Evolutionary conservation across 2,888 invertebrate species (phyloP).

Genomic region (Apodemia duryi): DNA sequence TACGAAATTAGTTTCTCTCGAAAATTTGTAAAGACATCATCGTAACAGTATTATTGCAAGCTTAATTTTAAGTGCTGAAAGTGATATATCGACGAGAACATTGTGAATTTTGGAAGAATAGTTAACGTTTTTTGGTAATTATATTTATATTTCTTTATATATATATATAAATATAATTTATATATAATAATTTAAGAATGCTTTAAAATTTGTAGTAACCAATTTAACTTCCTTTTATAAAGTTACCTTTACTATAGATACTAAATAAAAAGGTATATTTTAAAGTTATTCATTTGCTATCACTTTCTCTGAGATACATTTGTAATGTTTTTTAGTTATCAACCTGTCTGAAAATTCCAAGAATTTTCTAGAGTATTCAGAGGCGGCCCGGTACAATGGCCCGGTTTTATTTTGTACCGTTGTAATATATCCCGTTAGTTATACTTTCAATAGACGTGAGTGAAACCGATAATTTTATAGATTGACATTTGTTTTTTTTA

Average conservation of each 20-base stretch:
- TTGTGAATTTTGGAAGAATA: slow-evolving; percentile 9
- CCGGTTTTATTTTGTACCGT: slow-evolving; percentile 51
- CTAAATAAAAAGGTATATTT: neutral
- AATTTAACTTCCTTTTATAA: neutral
- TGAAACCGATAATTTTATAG: neutral
- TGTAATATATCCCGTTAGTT: slow-evolving; percentile 44
- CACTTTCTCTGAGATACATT: neutral
- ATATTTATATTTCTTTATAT: slow-evolving; percentile 4
- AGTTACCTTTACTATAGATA: too few relatives aligned
- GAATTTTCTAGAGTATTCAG: slow-evolving; percentile 59
- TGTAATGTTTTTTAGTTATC: neutral
- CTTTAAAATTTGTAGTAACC: neutral
- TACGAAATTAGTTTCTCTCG: slow-evolving; percentile 66
- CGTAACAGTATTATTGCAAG: slow-evolving; percentile 26
- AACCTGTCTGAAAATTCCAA: slow-evolving; percentile 15
- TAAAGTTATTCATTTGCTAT: neutral
- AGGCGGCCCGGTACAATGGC: slow-evolving; percentile 50
- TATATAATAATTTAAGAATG: too few relatives aligned
- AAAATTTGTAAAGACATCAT: slow-evolving; percentile 58
- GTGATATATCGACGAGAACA: slow-evolving; percentile 35
- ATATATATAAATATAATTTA: neutral
- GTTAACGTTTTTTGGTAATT: slow-evolving; percentile 14
- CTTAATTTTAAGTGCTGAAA: slow-evolving; percentile 50
- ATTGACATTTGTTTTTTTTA: neutral
- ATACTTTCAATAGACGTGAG: slow-evolving; percentile 27